Conservation (phyloP, 1,140 invertebrate species). For the Drosophila repleta region DNA sequence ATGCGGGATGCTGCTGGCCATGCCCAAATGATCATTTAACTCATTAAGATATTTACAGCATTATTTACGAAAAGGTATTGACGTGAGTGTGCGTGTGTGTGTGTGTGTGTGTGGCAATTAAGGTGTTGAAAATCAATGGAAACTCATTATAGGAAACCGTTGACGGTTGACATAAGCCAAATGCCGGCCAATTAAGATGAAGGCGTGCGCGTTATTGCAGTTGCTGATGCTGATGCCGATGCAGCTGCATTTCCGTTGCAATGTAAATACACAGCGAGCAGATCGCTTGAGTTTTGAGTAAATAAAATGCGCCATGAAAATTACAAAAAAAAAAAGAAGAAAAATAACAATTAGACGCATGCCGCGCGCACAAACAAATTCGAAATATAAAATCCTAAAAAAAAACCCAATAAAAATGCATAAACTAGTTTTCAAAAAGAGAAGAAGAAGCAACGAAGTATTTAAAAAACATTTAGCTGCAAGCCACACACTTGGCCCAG, state of each 20-base stretch:
- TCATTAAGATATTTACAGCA: slow-evolving; percentile 69
- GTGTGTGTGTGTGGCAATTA: slow-evolving; percentile 57
- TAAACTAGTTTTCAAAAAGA: slow-evolving; percentile 55
- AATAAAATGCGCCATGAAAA: slow-evolving; percentile 67
- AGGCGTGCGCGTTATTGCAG: slow-evolving; percentile 24
- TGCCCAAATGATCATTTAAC: slow-evolving; percentile 48
- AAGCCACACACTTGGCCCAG: slow-evolving; percentile 11
- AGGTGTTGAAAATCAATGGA: slow-evolving; percentile 71
- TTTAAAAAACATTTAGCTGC: slow-evolving; percentile 72
- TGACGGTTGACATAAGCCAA: slow-evolving; percentile 73
- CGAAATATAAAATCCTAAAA: slow-evolving; percentile 41
- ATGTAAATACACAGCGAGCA: slow-evolving; percentile 35
- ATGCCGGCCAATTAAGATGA: slow-evolving; percentile 71
- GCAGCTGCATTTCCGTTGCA: slow-evolving; percentile 37
- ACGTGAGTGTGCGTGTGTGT: background rate
- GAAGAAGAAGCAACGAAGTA: slow-evolving; percentile 17
- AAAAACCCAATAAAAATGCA: slow-evolving; percentile 67
- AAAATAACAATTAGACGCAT: slow-evolving; percentile 63
- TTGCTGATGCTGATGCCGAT: slow-evolving; percentile 26
- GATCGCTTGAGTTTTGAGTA: slow-evolving; percentile 56
- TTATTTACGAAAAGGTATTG: slow-evolving; percentile 67
- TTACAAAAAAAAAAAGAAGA: no score
- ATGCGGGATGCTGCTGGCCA: background rate
- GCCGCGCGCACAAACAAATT: slow-evolving; percentile 57
- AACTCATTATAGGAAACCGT: slow-evolving; percentile 74